Base-by-base conservation (phyloP, 2,888 invertebrate genomes). In the Andrena bucephala region DNA sequence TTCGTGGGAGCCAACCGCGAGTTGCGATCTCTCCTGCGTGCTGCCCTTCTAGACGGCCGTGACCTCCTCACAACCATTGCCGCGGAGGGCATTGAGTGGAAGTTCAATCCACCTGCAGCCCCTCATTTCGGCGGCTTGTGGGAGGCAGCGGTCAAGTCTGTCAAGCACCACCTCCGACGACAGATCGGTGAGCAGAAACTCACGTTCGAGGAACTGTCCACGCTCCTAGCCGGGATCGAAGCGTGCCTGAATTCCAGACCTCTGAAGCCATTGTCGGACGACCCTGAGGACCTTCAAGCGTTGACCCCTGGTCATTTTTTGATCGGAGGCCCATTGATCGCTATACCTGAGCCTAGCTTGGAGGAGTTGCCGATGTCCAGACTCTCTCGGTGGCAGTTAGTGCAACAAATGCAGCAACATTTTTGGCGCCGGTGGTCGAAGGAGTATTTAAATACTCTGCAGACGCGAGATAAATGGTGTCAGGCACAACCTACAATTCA, bases 141-240 rank as follows among this genome's bases (percentile, higher is more conserved):
- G 68, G 68, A 68, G 16, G 68, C 68, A 0, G 68, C 68, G 0
- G 68, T 68, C 20, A 68, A 68, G 13, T 33, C 68, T 1, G 52
- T 57, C 1, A 68, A 68, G 24, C 33, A 68, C 5, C 68, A 68
- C 68, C 29, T 68, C 2, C 31, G 54, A 2, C 52, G 68, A 20
- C 8, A 20, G 0, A 69, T 69, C 0, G 68, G 57, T 3, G 68
- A 54, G 10, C 52, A 52, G 13, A 8, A 1, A 1, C 33, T 69
- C 2, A 33, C 0, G 0, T 69, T 33, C 31, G 57, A 69, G 33
- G 33, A 69, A n/a, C 57, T 69, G 31, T 13, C 36, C 62, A 62
- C 62, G 13, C 62, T 62, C 6, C 1, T 62, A 10, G 20, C 36
- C 8, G 29, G 31, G 0, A 52, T 67, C 20, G 67, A 67, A 8